These are phyloP conservation scores for Zapornia atra DNA, from an alignment of 2,113 vertebrate species.

Conservation along the genomic window DNA sequence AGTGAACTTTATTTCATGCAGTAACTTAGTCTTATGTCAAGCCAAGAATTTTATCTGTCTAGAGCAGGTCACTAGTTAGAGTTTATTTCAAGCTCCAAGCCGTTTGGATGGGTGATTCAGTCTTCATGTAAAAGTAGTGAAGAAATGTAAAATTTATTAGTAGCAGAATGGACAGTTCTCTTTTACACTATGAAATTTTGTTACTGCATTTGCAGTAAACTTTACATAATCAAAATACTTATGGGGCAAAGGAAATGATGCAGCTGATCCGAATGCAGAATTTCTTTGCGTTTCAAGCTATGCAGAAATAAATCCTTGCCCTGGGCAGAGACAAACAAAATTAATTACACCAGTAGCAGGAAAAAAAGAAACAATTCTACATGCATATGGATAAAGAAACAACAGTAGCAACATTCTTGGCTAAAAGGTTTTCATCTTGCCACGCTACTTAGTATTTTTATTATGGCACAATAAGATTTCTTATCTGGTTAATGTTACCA, in stretches of 20 bases:
- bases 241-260: not conserved
- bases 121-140: not conserved
- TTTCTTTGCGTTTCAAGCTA: not conserved
- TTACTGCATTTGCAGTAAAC: not conserved
- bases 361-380: not conserved
- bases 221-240: not conserved
- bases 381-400: not conserved
- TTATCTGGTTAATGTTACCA: not conserved
- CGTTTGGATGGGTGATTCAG: not conserved
- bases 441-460: not conserved
- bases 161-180: not conserved
- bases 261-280: not conserved
- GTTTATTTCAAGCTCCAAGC: not conserved
- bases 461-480: not conserved
- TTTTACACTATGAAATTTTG: not conserved
- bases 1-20: not conserved
- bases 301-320: not conserved
- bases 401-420: not conserved
- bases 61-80: not conserved
- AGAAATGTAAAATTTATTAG: not conserved
- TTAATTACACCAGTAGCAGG: not conserved
- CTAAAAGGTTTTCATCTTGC: not conserved
- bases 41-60: not conserved
- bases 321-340: not conserved
- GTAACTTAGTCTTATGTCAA: not conserved